phyloP scores from a whole-genome alignment of 2,113 vertebrate species.

The Scophthalmus maximus region DNA sequence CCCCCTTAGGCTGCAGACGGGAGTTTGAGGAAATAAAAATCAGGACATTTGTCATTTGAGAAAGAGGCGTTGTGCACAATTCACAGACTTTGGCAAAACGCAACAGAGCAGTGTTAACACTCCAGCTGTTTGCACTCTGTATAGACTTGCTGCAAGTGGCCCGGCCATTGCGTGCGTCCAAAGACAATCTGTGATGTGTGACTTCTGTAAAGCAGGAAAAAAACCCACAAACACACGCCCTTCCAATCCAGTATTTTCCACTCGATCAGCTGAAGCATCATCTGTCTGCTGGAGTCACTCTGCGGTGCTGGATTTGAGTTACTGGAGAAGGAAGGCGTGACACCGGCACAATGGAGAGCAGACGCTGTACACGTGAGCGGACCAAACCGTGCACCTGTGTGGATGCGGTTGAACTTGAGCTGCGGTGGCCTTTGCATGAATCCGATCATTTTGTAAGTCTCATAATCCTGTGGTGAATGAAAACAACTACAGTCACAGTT shows the following conservation, averaged over 20 bases:
- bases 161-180: neutral
- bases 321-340: neutral
- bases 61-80: neutral
- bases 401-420: neutral
- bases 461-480: neutral
- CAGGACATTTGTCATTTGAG: no score
- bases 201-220: neutral
- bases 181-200: neutral
- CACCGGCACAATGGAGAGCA: neutral
- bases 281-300: neutral
- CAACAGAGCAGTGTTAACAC: neutral
- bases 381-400: neutral
- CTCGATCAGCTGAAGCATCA: neutral
- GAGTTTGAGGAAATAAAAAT: no score
- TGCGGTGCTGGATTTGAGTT: neutral
- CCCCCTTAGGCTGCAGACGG: no score
- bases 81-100: slow-evolving; percentile 23
- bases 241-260: neutral
- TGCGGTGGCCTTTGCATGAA: neutral
- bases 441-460: neutral
- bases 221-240: neutral
- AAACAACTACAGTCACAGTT: neutral
- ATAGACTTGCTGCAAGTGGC: slow-evolving; percentile 45
- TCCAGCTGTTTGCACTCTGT: slow-evolving; percentile 31
- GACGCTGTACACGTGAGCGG: neutral